A percentile compares a stretch with the other conserved stretches of the same genome.
phyloP scores from a whole-genome alignment of 2,888 invertebrate genomes.

The Habrosyne pyritoides region DNA sequence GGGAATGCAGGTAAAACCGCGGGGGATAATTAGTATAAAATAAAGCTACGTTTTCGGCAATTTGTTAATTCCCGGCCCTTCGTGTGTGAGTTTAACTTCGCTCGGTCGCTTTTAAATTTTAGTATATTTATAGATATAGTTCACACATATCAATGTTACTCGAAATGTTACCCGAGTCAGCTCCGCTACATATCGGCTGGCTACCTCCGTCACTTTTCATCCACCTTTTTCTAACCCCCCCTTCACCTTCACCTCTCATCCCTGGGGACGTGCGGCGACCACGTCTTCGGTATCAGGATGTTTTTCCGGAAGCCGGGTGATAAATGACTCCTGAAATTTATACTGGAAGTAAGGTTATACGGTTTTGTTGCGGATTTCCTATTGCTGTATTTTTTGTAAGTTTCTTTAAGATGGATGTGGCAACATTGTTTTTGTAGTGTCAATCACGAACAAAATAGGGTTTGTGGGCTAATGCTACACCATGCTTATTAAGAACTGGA shows the following conservation, averaged over 20 bases:
- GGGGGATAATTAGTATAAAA: too few species aligned
- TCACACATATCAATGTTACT: too few species aligned
- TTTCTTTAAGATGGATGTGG: not conserved
- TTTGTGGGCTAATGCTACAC: too few species aligned
- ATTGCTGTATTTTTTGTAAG: not conserved
- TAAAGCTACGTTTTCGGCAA: too few species aligned
- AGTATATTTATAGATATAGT: too few species aligned
- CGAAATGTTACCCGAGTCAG: not conserved
- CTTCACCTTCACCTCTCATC: not conserved
- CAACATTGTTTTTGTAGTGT: not conserved
- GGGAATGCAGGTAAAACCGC: too few species aligned
- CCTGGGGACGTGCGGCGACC: not conserved
- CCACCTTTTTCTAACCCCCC: not conserved
- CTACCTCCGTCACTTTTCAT: not conserved
- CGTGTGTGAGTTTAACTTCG: too few species aligned
- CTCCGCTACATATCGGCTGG: not conserved
- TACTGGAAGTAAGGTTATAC: not conserved
- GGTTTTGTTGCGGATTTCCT: not conserved
- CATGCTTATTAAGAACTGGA: too few species aligned
- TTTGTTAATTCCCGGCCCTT: too few species aligned
- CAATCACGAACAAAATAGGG: not conserved
- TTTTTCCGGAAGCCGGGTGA: not conserved
- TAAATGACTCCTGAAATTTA: not conserved
- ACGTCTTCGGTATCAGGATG: not conserved
- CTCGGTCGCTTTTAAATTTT: too few species aligned